Conservation (phyloP, 2,797 vertebrate species). For the Dendrocincla tyrannina region DNA sequence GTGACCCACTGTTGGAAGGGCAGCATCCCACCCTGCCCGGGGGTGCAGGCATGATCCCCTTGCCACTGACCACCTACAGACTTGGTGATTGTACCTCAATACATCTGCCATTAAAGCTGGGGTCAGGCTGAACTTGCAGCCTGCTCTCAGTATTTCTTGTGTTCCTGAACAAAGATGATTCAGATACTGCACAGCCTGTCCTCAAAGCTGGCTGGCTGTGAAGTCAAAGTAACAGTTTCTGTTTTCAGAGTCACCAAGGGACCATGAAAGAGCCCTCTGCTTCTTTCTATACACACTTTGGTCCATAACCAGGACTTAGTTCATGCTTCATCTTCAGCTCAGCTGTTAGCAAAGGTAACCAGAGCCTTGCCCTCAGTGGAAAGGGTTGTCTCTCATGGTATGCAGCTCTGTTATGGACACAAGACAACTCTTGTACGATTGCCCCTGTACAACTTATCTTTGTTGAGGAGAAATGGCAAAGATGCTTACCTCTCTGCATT, state of each 20-base stretch:
- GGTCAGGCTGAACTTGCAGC: background rate
- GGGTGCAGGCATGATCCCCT: background rate
- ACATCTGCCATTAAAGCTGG: background rate
- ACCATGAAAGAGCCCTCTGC: background rate
- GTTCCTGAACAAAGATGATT: background rate
- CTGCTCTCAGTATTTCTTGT: background rate
- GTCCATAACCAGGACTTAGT: background rate
- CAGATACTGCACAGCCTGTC: background rate
- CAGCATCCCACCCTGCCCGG: background rate
- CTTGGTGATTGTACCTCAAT: background rate
- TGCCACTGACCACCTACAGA: background rate
- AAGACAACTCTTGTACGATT: background rate
- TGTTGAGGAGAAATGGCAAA: background rate
- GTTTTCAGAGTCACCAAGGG: background rate
- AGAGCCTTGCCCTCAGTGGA: background rate
- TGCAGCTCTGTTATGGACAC: background rate
- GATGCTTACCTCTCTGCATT: background rate
- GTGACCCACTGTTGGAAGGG: background rate
- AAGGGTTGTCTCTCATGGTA: background rate
- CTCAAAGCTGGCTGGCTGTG: background rate
- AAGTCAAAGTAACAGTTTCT: background rate
- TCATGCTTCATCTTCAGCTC: background rate
- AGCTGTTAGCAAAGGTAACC: background rate
- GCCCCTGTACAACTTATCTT: background rate
- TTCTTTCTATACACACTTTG: background rate